Base-by-base conservation (phyloP, 2,113 vertebrate genomes). In the Cisticola juncidis region DNA sequence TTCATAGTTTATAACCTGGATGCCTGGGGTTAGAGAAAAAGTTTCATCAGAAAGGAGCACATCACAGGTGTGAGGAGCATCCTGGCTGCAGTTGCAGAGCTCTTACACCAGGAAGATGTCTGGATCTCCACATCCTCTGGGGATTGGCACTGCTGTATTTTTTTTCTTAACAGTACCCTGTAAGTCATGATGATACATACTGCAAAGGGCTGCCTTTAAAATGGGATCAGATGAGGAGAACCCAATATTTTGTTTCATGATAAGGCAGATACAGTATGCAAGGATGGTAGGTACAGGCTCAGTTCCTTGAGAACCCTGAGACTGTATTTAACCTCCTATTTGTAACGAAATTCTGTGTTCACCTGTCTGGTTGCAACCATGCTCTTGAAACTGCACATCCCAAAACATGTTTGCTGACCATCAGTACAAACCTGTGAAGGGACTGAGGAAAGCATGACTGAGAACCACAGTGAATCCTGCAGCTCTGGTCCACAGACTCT, bases 181-280 rank as follows among this genome's bases (percentile, higher is more conserved):
- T 6, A 6, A 15, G 11, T 78, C 7, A 16, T 54, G 60, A 73
- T 14, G 25, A 60, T 2, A 15, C 12, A 22, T 36, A n/a, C 4
- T n/a, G 15, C 12, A 15, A 45, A 74, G 19, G 5, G 5, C 6
- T 74, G 11, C 6, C n/a, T 60, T 47, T 62, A 33, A 74, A 78
- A 54, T 0, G 2, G 2, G 2, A 8, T 10, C 4, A 47, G 14
- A 56, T 16, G 7, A 72, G 10, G 7, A 56, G 6, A 57, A 0
- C 0, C 11, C 7, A 28, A 1, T 7, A 2, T 87, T 80, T 38
- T 23, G 2, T 81, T 78, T 64, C 4, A 1, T 21, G 4, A 2
- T 44, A 35, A 0, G 3, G 21, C 17, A 74, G 23, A 54, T 22
- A 28, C 12, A 60, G 3, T 8, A 23, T 6, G 28, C 7, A 57